Evolutionary conservation across 2,888 invertebrate species (phyloP), one percentile per base, ranked within the genome.

Genomic region (Notodonta dromedarius): DNA sequence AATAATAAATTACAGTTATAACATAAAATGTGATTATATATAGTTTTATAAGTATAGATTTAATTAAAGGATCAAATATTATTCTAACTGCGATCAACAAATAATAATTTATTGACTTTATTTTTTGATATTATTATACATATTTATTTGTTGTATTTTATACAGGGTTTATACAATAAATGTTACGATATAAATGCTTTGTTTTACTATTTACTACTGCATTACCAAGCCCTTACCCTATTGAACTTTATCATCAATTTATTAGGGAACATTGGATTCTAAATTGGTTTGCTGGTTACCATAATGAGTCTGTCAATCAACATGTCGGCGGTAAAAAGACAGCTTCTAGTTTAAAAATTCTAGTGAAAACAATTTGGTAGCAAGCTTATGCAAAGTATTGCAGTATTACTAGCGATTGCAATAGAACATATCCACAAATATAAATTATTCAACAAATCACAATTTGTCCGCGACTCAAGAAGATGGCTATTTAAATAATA

Each of bases 251-350:
- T 60, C 58, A 58, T 59, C 53, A 62, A 74, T 75, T 67, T 65
- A 63, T 66, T 54, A 51, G 69, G 61, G 56, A 58, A 70, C 73
- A 61, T 69, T 40, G 58, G 54, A 16, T 65, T 60, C 63, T 12
- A 13, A 60, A 74, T 70, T 66, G 59, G 61, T 2, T 68, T 72
- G 55, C 73, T 66, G 59, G 61, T 2, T 68, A 70, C 56, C 73
- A 59, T 61, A 75, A 80, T 75, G 66, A 63, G 58, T 6, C 32
- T 61, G 74, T 76, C 76, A 64, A 59, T 74, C 78, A 71, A 62
- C 35, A 42, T 65, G 73, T 53, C 59, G 52, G 58, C 56, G 57
- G 57, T 48, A 51, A 58, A 58, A 58, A 66, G 12, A 0, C 13
- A n/a, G 5, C 46, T 46, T 4, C 7, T 46, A 46, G 4, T 5